Evolutionary conservation across 2,797 vertebrate species (phyloP).

Genomic region (Oryzias dopingdopingensis): DNA sequence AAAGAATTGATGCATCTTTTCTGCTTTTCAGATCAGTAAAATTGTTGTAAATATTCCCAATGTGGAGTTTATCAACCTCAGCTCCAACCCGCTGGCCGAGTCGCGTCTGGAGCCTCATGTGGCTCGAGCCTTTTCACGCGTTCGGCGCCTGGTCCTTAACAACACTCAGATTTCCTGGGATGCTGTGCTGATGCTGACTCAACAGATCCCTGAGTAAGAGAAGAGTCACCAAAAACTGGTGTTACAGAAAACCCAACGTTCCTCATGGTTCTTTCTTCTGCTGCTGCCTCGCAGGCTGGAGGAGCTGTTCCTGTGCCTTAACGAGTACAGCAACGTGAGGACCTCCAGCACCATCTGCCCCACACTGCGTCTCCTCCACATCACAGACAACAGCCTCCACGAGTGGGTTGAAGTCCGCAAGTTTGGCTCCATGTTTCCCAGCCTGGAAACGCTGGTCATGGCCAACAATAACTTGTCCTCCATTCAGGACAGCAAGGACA

Average conservation of each 20-base stretch:
- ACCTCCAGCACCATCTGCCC: conserved; percentile 85
- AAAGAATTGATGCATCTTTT: conserved; percentile 5
- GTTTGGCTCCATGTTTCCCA: conserved; percentile 92
- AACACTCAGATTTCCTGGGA: conserved; percentile 98
- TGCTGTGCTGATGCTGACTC: conserved; percentile 88
- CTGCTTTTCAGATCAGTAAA: conserved; percentile 88
- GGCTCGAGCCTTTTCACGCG: conserved; percentile 86
- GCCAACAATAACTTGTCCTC: conserved; percentile 92
- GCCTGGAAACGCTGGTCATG: conserved; percentile 91
- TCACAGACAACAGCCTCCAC: conserved; percentile 96
- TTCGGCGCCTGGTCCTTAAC: conserved; percentile 95
- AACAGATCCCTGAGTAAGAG: conserved; percentile 90
- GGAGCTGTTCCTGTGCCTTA: conserved; percentile 99
- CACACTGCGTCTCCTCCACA: conserved; percentile 92
- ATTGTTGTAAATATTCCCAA: conserved; percentile 96
- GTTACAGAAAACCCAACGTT: neutral
- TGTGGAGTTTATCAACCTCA: conserved; percentile 96
- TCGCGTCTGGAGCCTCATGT: conserved; percentile 83
- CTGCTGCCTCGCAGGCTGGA: conserved; percentile 81
- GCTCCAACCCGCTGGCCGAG: conserved; percentile 92
- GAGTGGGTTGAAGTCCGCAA: conserved; percentile 96
- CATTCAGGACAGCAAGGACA: conserved; percentile 86
- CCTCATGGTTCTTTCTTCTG: neutral
- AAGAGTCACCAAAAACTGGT: neutral
- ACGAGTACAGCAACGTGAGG: conserved; percentile 91